A percentile compares a stretch with the other conserved stretches of the same genome.
phyloP scores from a whole-genome alignment of 2,888 invertebrate species.

The Opisthograptis luteolata region DNA sequence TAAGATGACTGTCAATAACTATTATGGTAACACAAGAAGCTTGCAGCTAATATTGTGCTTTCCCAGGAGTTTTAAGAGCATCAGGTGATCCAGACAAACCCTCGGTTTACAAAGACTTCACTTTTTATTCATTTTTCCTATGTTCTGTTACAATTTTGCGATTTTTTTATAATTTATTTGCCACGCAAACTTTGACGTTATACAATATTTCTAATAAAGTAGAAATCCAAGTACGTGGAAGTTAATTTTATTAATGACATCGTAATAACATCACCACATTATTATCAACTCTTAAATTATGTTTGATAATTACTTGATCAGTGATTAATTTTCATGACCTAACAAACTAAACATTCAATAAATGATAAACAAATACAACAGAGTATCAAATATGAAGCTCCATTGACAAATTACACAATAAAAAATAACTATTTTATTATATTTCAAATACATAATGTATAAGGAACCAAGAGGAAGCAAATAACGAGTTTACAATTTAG shows the following conservation, averaged over 20 bases:
- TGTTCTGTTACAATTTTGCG: conserved; percentile 81
- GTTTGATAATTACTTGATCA: conserved; percentile 72
- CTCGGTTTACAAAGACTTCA: conserved; percentile 78
- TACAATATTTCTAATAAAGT: conserved; percentile 79
- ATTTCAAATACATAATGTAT: conserved; percentile 58
- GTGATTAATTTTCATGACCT: conserved; percentile 75
- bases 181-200: conserved; percentile 74
- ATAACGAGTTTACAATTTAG: conserved; percentile 55
- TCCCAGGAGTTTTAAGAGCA: conserved; percentile 5
- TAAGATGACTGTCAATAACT: too few relatives aligned
- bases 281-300: conserved; percentile 77
- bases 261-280: conserved; percentile 75
- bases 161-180: conserved; percentile 76
- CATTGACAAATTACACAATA: conserved; percentile 56
- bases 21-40: too few relatives aligned
- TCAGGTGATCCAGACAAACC: conserved; percentile 56
- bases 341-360: conserved; percentile 70
- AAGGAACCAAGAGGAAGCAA: conserved; percentile 54
- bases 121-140: conserved; percentile 80
- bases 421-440: conserved; percentile 63
- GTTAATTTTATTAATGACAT: conserved; percentile 81
- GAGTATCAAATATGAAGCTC: conserved; percentile 61
- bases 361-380: conserved; percentile 65
- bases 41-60: too few relatives aligned
- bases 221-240: conserved; percentile 80